phyloP scores from a whole-genome alignment of 2,888 invertebrate genomes.

The Agrotis clavis region DNA sequence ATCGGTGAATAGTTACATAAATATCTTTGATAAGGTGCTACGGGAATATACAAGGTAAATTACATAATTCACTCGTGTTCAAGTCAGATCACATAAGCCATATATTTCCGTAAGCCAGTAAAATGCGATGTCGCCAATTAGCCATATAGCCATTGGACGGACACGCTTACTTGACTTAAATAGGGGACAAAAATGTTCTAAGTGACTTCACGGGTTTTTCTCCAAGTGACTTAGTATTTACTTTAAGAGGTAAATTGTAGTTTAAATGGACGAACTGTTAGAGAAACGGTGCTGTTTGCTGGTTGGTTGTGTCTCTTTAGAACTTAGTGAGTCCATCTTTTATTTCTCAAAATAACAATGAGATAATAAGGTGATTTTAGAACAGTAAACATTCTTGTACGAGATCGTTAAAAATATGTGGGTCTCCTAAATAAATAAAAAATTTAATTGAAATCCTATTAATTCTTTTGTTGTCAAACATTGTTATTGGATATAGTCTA shows the following conservation, averaged over 20 bases:
- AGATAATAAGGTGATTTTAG: too few relatives aligned
- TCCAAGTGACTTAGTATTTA: constrained; percentile 28
- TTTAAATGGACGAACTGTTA: constrained; percentile 33
- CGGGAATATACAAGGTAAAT: not conserved
- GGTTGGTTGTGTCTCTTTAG: not conserved
- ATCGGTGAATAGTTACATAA: not conserved
- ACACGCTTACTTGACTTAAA: constrained; percentile 18
- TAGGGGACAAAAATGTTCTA: constrained; percentile 47
- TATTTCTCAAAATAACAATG: not conserved
- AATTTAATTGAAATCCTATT: too few relatives aligned
- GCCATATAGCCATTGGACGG: constrained; percentile 38
- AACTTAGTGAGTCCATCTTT: not conserved
- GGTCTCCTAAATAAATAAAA: too few relatives aligned
- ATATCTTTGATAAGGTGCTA: not conserved
- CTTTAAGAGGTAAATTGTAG: constrained; percentile 35
- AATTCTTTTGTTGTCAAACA: too few relatives aligned
- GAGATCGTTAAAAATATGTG: too few relatives aligned
- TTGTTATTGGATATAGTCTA: too few relatives aligned
- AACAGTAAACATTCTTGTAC: too few relatives aligned
- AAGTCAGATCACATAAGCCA: constrained; percentile 4
- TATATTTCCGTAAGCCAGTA: constrained; percentile 17
- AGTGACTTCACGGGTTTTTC: constrained; percentile 34
- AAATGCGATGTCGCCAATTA: constrained; percentile 10
- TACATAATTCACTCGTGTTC: not conserved
- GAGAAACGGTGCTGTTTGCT: constrained; percentile 3